Evolutionary conservation across 1,140 invertebrate species (phyloP).

Genomic region (Parapsyche elsis): DNA sequence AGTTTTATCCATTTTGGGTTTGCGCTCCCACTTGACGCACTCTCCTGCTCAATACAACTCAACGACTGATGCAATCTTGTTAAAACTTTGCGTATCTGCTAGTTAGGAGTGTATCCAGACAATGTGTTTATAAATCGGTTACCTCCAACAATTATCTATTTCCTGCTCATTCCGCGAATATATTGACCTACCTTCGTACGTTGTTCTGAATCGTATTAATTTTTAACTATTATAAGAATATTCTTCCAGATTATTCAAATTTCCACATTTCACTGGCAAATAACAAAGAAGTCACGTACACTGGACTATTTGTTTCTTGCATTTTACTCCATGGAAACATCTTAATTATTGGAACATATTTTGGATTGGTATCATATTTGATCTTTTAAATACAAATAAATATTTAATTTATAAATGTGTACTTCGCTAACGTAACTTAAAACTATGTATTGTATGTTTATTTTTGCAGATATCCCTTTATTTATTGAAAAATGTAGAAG

Average conservation of each 20-base stretch:
- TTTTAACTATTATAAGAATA: too few species aligned
- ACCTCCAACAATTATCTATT: too few species aligned
- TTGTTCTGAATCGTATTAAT: too few species aligned
- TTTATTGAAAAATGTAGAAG: constrained; percentile 34
- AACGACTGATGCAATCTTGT: too few species aligned
- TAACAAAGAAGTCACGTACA: constrained; percentile 29
- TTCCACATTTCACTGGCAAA: constrained; percentile 28
- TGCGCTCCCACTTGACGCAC: too few species aligned
- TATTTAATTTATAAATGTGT: background rate
- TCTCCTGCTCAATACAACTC: too few species aligned
- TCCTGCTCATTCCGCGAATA: too few species aligned
- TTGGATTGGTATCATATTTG: constrained; percentile 38
- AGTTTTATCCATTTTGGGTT: too few species aligned
- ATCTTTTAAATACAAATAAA: background rate
- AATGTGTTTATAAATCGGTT: too few species aligned
- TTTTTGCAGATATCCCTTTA: constrained; percentile 34
- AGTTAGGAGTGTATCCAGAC: too few species aligned
- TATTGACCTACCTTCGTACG: too few species aligned
- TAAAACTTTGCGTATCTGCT: too few species aligned
- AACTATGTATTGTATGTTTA: background rate
- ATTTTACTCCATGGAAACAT: constrained; percentile 49
- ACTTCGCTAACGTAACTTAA: background rate
- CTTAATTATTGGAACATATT: constrained; percentile 49
- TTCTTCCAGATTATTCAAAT: constrained; percentile 26
- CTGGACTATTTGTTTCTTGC: constrained; percentile 31